Percentiles rank a stretch among this genome's conserved stretches.
Evolutionary conservation across 1,140 invertebrate genomes (phyloP).

Genomic region (Tetraneura akinire): DNA sequence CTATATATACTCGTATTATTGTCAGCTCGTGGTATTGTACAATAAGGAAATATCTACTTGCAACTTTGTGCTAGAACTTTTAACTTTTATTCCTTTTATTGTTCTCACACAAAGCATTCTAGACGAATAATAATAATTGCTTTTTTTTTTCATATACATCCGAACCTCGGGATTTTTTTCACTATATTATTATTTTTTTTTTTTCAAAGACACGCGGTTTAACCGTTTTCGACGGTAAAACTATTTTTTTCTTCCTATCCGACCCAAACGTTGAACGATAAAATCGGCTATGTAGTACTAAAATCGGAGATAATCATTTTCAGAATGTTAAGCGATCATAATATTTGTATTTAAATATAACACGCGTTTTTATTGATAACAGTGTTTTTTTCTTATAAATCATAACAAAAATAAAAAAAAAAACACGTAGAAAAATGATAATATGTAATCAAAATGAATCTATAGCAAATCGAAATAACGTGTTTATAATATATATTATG

Average conservation of each 20-base stretch:
- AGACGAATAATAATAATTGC: slow-evolving; percentile 42
- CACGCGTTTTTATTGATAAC: too few relatives aligned
- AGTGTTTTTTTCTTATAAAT: too few relatives aligned
- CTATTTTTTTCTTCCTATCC: slow-evolving; percentile 8
- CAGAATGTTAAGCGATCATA: background rate
- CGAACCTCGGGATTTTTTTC: too few relatives aligned
- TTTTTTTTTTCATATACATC: background rate
- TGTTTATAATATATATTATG: too few relatives aligned
- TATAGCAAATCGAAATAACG: too few relatives aligned
- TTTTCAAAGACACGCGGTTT: background rate
- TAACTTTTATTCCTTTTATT: slow-evolving; percentile 45
- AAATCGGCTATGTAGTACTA: too few relatives aligned
- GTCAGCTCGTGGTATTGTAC: background rate
- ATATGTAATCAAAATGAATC: too few relatives aligned
- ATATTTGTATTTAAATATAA: too few relatives aligned
- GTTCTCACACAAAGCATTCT: slow-evolving; percentile 36
- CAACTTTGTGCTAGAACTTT: slow-evolving; percentile 30
- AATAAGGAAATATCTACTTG: slow-evolving; percentile 6
- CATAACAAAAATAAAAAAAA: too few relatives aligned
- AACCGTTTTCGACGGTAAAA: background rate
- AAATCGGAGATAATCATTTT: too few relatives aligned
- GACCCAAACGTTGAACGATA: background rate
- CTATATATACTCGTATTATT: background rate
- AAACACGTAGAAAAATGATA: too few relatives aligned
- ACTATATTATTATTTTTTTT: slow-evolving; percentile 17